A percentile compares a stretch with the other conserved stretches of the same genome.
These are phyloP conservation scores for Aplidium turbinatum DNA, from an alignment of 23 tunicate species.

Conservation along the genomic window DNA sequence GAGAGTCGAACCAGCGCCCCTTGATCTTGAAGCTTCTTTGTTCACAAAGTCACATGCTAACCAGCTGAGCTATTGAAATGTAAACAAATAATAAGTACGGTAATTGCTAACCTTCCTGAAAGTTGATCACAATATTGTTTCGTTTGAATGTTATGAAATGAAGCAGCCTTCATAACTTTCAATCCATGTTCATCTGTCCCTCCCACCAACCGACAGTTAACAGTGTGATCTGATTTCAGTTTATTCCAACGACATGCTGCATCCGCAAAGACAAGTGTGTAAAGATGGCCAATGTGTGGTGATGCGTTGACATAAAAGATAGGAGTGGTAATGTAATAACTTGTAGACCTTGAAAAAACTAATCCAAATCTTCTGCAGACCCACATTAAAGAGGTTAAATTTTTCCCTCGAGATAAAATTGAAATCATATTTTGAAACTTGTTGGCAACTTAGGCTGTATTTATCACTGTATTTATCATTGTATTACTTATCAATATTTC, in stretches of 20 bases:
- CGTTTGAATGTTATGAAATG: slow-evolving; percentile 24
- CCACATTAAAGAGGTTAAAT: no score
- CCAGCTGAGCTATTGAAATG: no score
- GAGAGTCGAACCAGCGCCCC: no score
- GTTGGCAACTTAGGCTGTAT: no score
- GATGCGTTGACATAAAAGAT: slow-evolving; percentile 78
- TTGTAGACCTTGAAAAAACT: no score
- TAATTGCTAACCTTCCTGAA: slow-evolving; percentile 41
- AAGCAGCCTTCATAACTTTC: slow-evolving; percentile 72
- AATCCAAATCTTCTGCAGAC: no score
- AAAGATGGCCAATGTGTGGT: slow-evolving; percentile 89
- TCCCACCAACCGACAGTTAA: slow-evolving; percentile 18
- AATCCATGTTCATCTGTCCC: slow-evolving; percentile 92
- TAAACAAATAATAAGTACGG: neutral
- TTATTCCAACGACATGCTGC: slow-evolving; percentile 56
- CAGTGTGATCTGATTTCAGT: slow-evolving; percentile 1
- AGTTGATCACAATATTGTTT: slow-evolving; percentile 43
- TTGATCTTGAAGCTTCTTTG: no score
- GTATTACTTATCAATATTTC: no score
- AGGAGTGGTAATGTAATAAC: slow-evolving; percentile 76
- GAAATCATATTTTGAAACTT: no score
- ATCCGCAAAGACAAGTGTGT: slow-evolving; percentile 73
- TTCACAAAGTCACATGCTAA: no score
- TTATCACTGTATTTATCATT: no score
- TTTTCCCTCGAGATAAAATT: no score